These are phyloP conservation scores for Lacerta agilis DNA, from an alignment of 2,797 vertebrate genomes.

Conservation along the genomic window DNA sequence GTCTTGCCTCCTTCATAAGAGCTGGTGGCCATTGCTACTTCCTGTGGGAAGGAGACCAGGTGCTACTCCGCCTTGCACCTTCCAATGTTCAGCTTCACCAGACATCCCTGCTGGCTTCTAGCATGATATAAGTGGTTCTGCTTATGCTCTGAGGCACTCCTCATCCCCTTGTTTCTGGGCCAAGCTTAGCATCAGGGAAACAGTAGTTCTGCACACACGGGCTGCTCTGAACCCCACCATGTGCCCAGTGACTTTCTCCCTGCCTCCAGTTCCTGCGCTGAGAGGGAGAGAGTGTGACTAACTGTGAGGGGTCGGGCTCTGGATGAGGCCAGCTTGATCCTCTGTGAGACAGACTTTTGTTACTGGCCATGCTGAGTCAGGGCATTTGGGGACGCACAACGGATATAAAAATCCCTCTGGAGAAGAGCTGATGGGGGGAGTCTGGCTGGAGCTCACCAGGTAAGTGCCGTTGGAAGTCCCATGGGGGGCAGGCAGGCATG, in stretches of 20 bases:
- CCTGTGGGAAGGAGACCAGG: too few species aligned
- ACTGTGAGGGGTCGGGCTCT: background rate
- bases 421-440: constrained; percentile 33
- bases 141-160: background rate
- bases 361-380: constrained; percentile 86
- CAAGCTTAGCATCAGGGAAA: background rate
- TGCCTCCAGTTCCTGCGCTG: background rate
- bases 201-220: constrained; percentile 48
- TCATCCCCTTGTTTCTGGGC: too few species aligned
- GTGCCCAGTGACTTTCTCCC: too few species aligned
- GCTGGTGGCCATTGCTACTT: too few species aligned
- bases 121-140: background rate
- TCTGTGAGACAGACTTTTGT: constrained; percentile 58
- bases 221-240: constrained; percentile 64
- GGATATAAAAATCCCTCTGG: constrained; percentile 86
- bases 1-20: too few species aligned
- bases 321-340: constrained; percentile 72
- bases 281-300: background rate
- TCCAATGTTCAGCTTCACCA: too few species aligned
- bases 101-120: too few species aligned
- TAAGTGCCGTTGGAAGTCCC: constrained; percentile 16
- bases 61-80: too few species aligned
- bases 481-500: too few species aligned
- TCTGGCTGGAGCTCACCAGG: constrained; percentile 47
- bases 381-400: constrained; percentile 78